Evolutionary conservation across 2,797 vertebrate genomes (phyloP).

Genomic region (Leptodactylus fallax): DNA sequence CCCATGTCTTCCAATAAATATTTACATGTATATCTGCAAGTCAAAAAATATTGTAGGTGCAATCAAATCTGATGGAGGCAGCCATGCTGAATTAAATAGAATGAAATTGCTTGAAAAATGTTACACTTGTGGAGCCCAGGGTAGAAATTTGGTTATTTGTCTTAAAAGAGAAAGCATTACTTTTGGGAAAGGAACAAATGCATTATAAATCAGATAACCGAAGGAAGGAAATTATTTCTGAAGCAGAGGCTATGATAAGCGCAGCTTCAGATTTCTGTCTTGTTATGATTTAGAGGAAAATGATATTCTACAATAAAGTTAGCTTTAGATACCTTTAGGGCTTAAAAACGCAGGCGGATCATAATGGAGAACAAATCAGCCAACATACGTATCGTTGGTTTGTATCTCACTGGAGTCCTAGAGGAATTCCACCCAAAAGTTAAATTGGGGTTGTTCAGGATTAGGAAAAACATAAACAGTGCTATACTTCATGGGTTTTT

Average conservation of each 20-base stretch:
- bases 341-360: background rate
- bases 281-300: constrained; percentile 45
- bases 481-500: too few relatives aligned
- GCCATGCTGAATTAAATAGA: constrained; percentile 52
- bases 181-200: constrained; percentile 49
- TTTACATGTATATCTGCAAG: constrained; percentile 53
- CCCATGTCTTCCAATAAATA: constrained; percentile 50
- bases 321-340: constrained; percentile 6
- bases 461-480: too few relatives aligned
- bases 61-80: constrained; percentile 50
- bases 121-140: constrained; percentile 37
- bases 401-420: background rate
- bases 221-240: constrained; percentile 34
- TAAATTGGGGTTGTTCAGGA: too few relatives aligned
- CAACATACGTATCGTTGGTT: background rate
- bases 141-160: constrained; percentile 46
- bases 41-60: constrained; percentile 40
- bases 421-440: background rate
- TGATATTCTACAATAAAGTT: constrained; percentile 40
- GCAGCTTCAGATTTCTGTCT: constrained; percentile 23
- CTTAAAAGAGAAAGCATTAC: constrained; percentile 54
- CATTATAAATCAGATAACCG: constrained; percentile 43
- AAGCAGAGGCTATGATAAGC: constrained; percentile 45
- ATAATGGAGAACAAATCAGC: constrained; percentile 22
- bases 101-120: constrained; percentile 49